phyloP scores from a whole-genome alignment of 2,888 invertebrate species.

The Conops quadrifasciatus region DNA sequence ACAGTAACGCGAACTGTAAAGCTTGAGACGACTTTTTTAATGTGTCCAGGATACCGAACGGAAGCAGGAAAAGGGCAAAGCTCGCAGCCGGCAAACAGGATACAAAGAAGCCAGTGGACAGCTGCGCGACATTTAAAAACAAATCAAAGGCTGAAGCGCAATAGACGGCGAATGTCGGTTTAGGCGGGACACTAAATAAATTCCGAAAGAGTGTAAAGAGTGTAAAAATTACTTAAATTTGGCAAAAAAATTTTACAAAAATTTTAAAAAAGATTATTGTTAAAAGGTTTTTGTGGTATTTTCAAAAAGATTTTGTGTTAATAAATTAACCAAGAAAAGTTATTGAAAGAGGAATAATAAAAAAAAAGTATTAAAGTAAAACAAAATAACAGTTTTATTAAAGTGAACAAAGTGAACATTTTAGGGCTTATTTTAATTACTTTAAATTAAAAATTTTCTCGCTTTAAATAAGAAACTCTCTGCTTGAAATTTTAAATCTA shows the following conservation, averaged over 20 bases:
- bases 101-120: neutral
- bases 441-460: too few relatives aligned
- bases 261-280: too few relatives aligned
- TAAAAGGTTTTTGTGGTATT: too few relatives aligned
- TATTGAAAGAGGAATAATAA: neutral
- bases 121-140: constrained; percentile 28
- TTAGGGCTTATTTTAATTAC: too few relatives aligned
- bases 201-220: neutral
- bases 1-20: neutral
- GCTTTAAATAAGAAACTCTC: too few relatives aligned
- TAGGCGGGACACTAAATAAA: constrained; percentile 4
- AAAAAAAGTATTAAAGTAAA: neutral
- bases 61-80: neutral
- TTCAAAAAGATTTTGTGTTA: too few relatives aligned
- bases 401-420: neutral
- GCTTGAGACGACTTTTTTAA: neutral
- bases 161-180: constrained; percentile 10
- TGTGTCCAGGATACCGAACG: constrained; percentile 21
- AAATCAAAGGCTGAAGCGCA: constrained; percentile 24
- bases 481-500: neutral
- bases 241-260: constrained; percentile 1
- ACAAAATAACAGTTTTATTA: neutral
- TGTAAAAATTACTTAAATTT: neutral
- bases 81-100: constrained; percentile 11
- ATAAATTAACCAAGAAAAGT: too few relatives aligned